Percentiles rank a stretch among this genome's conserved stretches.
Conservation (phyloP, 2,797 vertebrate species). For the Sparus aurata region DNA sequence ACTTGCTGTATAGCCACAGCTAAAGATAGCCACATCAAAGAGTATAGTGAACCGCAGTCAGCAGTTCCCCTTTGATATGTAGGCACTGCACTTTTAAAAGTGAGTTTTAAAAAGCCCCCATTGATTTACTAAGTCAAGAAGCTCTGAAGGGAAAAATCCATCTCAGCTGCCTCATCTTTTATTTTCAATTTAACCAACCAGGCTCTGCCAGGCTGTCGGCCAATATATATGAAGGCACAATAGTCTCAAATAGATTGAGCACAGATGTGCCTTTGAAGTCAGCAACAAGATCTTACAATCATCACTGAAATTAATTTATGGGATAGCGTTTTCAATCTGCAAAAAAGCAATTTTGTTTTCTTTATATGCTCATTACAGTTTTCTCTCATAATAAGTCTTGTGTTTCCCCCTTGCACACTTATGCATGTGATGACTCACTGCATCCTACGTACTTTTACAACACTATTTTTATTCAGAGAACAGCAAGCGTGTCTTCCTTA, state of each 20-base stretch:
- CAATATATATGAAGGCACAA: neutral
- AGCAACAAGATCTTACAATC: neutral
- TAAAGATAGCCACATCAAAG: too few relatives aligned
- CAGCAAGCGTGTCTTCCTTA: constrained; percentile 40
- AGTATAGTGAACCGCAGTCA: too few relatives aligned
- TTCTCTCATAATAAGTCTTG: constrained; percentile 36
- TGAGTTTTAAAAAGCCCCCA: neutral
- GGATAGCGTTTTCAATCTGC: neutral
- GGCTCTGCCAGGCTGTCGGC: neutral
- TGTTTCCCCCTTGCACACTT: constrained; percentile 25
- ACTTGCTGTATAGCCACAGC: too few relatives aligned
- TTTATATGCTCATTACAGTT: constrained; percentile 15
- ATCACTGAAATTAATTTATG: neutral
- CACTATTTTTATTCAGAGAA: constrained; percentile 68
- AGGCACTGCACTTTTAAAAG: neutral
- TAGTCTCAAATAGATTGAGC: neutral
- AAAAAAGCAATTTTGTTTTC: constrained; percentile 15
- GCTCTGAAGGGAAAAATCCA: constrained; percentile 4
- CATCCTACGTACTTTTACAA: constrained; percentile 66
- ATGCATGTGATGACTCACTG: constrained; percentile 63
- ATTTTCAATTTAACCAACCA: constrained; percentile 17
- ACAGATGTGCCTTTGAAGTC: neutral
- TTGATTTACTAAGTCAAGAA: neutral
- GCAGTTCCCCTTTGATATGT: too few relatives aligned
- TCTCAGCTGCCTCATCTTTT: neutral